These are phyloP conservation scores for Athripsodes cinereus DNA, from an alignment of 2,888 invertebrate species.

Conservation along the genomic window DNA sequence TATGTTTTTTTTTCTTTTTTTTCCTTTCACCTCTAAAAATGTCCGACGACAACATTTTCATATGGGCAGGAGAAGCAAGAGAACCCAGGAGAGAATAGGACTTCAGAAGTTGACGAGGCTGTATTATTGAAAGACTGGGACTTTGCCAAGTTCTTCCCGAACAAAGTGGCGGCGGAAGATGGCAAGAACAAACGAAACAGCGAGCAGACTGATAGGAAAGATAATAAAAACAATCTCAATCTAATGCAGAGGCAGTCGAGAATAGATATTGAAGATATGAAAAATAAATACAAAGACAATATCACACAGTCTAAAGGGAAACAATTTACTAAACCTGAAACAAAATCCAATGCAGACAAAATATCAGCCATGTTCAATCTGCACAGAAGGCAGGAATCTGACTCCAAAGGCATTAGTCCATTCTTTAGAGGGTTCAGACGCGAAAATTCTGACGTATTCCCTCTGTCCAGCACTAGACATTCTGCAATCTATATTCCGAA, in stretches of 20 bases:
- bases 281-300: conserved; percentile 43
- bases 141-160: conserved; percentile 77
- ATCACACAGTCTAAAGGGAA: conserved; percentile 45
- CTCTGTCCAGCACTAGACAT: conserved; percentile 65
- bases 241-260: conserved; percentile 45
- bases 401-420: conserved; percentile 61
- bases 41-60: neutral
- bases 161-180: conserved; percentile 36
- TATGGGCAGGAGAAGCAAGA: conserved; percentile 26
- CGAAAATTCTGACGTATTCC: conserved; percentile 81
- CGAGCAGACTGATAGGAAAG: conserved; percentile 41
- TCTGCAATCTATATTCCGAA: conserved; percentile 63
- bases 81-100: conserved; percentile 31
- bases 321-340: conserved; percentile 37
- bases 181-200: conserved; percentile 29
- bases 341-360: conserved; percentile 44
- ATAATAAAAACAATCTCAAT: conserved; percentile 38
- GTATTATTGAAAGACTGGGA: conserved; percentile 82
- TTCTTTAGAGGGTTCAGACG: conserved; percentile 75
- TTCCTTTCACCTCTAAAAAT: conserved; percentile 4
- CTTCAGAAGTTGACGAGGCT: conserved; percentile 67
- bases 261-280: conserved; percentile 46
- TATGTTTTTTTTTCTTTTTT: conserved; percentile 25
- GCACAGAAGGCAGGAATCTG: conserved; percentile 69
- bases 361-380: conserved; percentile 46